Percentiles rank a stretch among this genome's conserved stretches.
Conservation (phyloP, 2,113 vertebrate species). For the Oncorhynchus gorbuscha region DNA sequence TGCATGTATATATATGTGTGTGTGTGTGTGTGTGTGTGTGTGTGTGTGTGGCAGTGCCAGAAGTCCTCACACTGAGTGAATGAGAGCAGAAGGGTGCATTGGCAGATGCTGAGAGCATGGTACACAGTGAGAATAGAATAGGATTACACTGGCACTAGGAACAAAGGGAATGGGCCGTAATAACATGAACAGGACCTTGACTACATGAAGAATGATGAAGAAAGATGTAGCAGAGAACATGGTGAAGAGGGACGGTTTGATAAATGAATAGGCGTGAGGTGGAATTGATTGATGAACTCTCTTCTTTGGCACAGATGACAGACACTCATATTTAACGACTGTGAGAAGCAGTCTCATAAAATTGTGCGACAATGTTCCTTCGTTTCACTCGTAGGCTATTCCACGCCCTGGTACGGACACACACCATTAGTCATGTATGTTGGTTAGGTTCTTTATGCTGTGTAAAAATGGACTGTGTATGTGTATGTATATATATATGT, state of each 20-base stretch:
- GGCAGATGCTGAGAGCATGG: slow-evolving; percentile 41
- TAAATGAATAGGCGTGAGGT: no score
- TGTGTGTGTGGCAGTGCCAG: slow-evolving; percentile 23
- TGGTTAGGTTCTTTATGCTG: not conserved
- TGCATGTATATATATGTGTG: not conserved
- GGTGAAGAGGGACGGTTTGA: not conserved
- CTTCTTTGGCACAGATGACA: slow-evolving; percentile 4
- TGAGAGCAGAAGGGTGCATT: slow-evolving; percentile 39
- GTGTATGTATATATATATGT: no score
- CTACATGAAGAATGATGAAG: not conserved
- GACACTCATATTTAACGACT: slow-evolving; percentile 3
- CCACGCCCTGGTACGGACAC: no score
- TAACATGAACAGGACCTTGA: no score
- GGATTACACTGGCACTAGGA: not conserved
- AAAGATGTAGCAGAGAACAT: not conserved
- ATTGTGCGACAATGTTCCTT: no score
- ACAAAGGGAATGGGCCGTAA: not conserved
- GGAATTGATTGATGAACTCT: not conserved
- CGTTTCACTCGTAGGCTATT: no score
- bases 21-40: not conserved
- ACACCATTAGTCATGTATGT: no score
- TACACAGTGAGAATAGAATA: not conserved
- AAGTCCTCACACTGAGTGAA: slow-evolving; percentile 30
- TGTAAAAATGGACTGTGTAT: no score
- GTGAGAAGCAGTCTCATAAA: no score